Base-by-base conservation (phyloP, 2,888 invertebrate species). In the Auanema freiburgensis region DNA sequence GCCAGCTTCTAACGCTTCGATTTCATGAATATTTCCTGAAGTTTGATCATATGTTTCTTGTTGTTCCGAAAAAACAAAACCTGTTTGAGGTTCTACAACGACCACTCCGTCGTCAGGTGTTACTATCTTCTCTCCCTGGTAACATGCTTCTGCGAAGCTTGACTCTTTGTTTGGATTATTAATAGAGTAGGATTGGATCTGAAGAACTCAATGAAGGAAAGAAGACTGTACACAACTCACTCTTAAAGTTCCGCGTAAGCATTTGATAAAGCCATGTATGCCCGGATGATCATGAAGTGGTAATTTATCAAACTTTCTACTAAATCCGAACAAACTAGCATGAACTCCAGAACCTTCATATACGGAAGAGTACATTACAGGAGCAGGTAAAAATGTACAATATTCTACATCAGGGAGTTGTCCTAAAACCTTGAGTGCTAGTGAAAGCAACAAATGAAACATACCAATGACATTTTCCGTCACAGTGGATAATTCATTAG, bases 211-310 rank as follows among this genome's bases (percentile, higher is more conserved):
- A 33, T 8, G 3, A 33, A 5, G 3, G 8, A 33, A 33, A 33
- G 3, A 33, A 33, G 8, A 33, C n/a, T n/a, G n/a, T 43, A 44
- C 16, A 50, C 33, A 33, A 57, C 46, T 42, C 42, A 58, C 58
- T 49, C 44, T 57, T 43, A 63, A 42, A 18, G 53, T 44, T 16
- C 63, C 63, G 18, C 63, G n/a, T 24, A 63, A 21, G 33, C 52
- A 51, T 44, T 58, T 63, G 40, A 63, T 50, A 24, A 63, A 58
- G 6, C 58, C 63, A 25, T 41, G 44, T 23, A 63, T 63, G 10
- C 40, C 14, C 10, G 58, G 63, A 43, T 63, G 63, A 58, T 63
- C 49, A 40, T 63, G 63, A 8, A 59, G 56, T 3, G 61, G 56
- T 44, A 61, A 50, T 49, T 24, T 14, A 50, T 49, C 49, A 16